Base-by-base conservation (phyloP, 2,888 invertebrate genomes). In the Andrena haemorrhoa region DNA sequence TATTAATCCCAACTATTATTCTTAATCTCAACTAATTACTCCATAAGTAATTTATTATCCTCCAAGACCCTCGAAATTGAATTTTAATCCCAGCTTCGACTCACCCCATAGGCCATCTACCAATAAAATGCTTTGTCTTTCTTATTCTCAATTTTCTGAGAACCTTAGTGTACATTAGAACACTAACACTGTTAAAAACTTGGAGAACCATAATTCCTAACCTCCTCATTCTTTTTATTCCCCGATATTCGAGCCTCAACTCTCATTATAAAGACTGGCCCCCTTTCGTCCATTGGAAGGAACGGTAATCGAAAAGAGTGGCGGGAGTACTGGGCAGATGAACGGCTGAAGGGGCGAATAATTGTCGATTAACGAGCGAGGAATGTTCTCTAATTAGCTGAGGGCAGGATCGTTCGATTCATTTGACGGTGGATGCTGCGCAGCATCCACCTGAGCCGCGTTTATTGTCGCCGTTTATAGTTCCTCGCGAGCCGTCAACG, bases 311-410 rank as follows among this genome's bases (percentile, higher is more conserved):
- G 56, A 26, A 26, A 26, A 56, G 23, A 56, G 56, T 56, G 56
- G 26, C 60, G 16, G 16, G 60, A 58, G 29, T 12, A 60, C 29
- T 6, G 16, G 26, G 60, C 31, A 60, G 60, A 31, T 29, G n/a
- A 60, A 60, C 31, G 60, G 29, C 60, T 10, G 60, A 29, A 60
- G 16, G 60, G 29, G 60, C 60, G 60, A 60, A 60, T 60, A 60
- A 60, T 60, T 31, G 29, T 60, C 60, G 60, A 60, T 60, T 26
- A 60, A 60, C 60, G 60, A 60, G 60, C 29, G n/a, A 31, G 29
- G 29, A 60, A 60, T 12, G 60, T 60, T 60, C 60, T 60, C 60
- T 60, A 60, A 60, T 60, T 60, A 60, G 31, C 20, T 2, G 60
- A 56, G 60, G 7, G 29, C 16, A 60, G 60, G 29, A 60, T 60